Evolutionary conservation across 2,113 vertebrate genomes (phyloP), one percentile per base, ranked within the genome.

Genomic region (Peucedramus taeniatus): DNA sequence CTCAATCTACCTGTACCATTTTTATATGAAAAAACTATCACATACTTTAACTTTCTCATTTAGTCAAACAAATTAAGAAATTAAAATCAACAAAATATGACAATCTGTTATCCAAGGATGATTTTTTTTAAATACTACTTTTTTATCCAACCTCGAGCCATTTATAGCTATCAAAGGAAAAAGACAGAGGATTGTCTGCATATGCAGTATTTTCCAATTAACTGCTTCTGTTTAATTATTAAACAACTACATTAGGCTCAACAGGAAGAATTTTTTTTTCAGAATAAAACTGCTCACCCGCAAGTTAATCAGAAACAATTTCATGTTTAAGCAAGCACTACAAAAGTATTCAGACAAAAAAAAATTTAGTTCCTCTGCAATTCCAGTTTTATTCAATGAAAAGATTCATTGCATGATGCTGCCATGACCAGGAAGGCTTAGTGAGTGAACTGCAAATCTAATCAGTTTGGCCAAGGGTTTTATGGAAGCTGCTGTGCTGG

Each of bases 391-490:
- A 93, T 79, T 96, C 65, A 95, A 70, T 94, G 70, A 93, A 97
- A 97, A 97, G 84, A 86, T 87, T 97, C 70, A 86, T 90, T 78
- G 93, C 93, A 74, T 94, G 93, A 87, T 74, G 92, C 64, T 93
- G 92, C 95, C 96, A 44, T 95, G 94, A 97, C 93, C 93, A 95
- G 94, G 94, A 94, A 97, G 94, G 97, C 97, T 98, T 96, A 98
- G 97, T 87, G 87, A 97, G 94, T 97, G 96, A 98, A 98, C 80
- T 96, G 97, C 97, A 97, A 97, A 98, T 96, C 98, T 97, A 98
- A 98, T 98, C 98, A 98, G 96, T 97, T 98, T 98, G 96, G 97
- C 98, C 97, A 97, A 98, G 90, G 93, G 96, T 96, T 90, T 97
- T 96, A 96, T 89, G 85, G 97, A 95, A 95, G 88, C 74, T 97